These are phyloP conservation scores for Neofelis nebulosa DNA, from an alignment of 2,113 vertebrate species.

Conservation along the genomic window DNA sequence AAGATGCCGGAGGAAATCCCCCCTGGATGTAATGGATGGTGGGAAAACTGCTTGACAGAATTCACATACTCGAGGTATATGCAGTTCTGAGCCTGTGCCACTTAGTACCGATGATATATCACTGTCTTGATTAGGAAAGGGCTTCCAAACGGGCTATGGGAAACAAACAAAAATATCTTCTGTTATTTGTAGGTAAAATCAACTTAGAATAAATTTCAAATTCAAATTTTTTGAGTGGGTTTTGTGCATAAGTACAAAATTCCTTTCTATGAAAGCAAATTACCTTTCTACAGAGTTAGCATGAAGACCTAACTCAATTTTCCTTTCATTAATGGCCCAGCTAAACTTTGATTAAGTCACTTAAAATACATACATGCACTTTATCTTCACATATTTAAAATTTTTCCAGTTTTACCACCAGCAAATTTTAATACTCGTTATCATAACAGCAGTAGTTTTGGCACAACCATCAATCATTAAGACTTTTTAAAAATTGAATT, in stretches of 20 bases:
- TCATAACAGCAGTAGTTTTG: constrained; percentile 20
- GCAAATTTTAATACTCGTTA: constrained; percentile 40
- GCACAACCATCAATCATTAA: constrained; percentile 34
- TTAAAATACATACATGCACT: constrained; percentile 15
- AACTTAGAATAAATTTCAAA: constrained; percentile 56
- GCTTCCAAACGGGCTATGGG: constrained; percentile 93
- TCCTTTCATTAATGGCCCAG: constrained; percentile 42
- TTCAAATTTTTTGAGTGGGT: constrained; percentile 44
- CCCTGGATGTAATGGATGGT: constrained; percentile 87
- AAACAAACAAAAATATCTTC: constrained; percentile 76
- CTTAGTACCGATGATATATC: constrained; percentile 82
- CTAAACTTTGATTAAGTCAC: constrained; percentile 40
- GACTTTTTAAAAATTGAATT: constrained; percentile 62
- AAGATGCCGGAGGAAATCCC: constrained; percentile 95
- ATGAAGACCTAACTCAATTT: constrained; percentile 32
- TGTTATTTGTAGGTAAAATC: constrained; percentile 74
- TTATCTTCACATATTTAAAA: constrained; percentile 49
- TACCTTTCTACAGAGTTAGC: constrained; percentile 37
- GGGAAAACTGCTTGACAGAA: constrained; percentile 96
- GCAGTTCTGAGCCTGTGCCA: constrained; percentile 87
- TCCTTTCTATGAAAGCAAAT: constrained; percentile 46
- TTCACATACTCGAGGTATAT: constrained; percentile 91
- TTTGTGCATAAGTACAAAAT: constrained; percentile 47
- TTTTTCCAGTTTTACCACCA: background rate
- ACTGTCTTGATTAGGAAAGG: constrained; percentile 87